A percentile compares a stretch with the other conserved stretches of the same genome.
Conservation (phyloP, 2,888 invertebrate genomes). For the Eubasilissa splendida region DNA sequence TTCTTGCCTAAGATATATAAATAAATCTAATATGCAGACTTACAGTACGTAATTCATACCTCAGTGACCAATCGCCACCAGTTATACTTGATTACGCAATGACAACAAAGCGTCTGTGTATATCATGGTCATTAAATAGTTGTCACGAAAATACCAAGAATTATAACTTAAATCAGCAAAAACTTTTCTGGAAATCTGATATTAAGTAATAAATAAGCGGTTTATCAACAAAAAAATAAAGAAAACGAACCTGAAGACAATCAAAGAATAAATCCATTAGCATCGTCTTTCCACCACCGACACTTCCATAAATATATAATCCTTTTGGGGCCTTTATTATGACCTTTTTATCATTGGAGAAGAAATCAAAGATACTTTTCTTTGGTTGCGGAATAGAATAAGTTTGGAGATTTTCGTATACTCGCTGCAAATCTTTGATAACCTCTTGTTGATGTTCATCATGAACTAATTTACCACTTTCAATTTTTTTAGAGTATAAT, state of each 20-base stretch:
- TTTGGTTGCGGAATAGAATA: conserved; percentile 66
- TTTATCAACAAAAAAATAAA: no score
- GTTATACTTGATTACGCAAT: no score
- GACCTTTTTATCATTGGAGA: conserved; percentile 60
- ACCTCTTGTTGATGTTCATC: conserved; percentile 85
- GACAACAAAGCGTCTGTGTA: no score
- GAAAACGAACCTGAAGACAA: conserved; percentile 63
- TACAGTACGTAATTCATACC: no score
- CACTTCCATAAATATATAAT: conserved; percentile 91
- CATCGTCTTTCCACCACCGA: conserved; percentile 98
- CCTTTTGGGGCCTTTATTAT: conserved; percentile 80
- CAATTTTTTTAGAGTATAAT: conserved; percentile 74
- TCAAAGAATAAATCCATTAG: conserved; percentile 98
- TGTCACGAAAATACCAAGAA: no score
- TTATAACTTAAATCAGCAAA: no score
- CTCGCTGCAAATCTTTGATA: conserved; percentile 78
- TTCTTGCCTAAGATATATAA: no score
- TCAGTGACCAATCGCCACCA: no score
- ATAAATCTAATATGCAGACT: no score
- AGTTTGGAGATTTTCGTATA: conserved; percentile 76
- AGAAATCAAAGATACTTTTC: conserved; percentile 65
- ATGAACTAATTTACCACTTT: conserved; percentile 73
- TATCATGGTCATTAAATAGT: no score
- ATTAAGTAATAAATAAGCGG: background rate
- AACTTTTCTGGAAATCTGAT: no score